These are phyloP conservation scores for Zaprionus vittiger DNA, from an alignment of 1,140 invertebrate genomes.

Conservation along the genomic window DNA sequence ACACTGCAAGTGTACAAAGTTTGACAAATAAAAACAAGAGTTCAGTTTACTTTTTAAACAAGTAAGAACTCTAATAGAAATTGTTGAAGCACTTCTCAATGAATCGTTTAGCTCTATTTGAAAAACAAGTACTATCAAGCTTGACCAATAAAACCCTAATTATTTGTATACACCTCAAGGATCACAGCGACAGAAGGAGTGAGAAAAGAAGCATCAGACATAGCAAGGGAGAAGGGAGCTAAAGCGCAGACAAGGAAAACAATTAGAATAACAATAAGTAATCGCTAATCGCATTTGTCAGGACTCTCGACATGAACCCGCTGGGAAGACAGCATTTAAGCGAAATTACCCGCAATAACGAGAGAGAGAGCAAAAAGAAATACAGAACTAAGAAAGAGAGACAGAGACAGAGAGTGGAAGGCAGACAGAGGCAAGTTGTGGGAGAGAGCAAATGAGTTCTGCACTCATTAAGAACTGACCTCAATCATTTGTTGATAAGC, in stretches of 20 bases:
- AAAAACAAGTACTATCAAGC: background rate
- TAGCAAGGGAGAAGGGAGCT: background rate
- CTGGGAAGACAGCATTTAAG: conserved; percentile 48
- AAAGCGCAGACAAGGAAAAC: conserved; percentile 17
- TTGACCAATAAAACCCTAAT: background rate
- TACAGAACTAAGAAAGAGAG: background rate
- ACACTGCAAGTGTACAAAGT: background rate
- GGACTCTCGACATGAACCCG: conserved; percentile 15
- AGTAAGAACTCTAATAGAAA: no score
- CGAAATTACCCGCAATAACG: conserved; percentile 73
- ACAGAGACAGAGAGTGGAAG: background rate
- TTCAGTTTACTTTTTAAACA: no score
- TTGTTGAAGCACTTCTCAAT: no score
- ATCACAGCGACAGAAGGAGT: background rate
- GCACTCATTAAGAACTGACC: conserved; percentile 57
- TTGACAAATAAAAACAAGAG: background rate
- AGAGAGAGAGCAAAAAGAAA: conserved; percentile 10
- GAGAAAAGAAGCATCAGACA: background rate
- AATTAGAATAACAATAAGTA: conserved; percentile 46
- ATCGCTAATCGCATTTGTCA: conserved; percentile 70
- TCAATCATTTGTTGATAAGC: conserved; percentile 80
- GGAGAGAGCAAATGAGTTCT: background rate
- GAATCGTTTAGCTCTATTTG: background rate
- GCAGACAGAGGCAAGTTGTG: background rate
- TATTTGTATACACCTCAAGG: background rate